A percentile compares a stretch with the other conserved stretches of the same genome.
Evolutionary conservation across 2,113 vertebrate genomes (phyloP).

Genomic region (Spea bombifrons): DNA sequence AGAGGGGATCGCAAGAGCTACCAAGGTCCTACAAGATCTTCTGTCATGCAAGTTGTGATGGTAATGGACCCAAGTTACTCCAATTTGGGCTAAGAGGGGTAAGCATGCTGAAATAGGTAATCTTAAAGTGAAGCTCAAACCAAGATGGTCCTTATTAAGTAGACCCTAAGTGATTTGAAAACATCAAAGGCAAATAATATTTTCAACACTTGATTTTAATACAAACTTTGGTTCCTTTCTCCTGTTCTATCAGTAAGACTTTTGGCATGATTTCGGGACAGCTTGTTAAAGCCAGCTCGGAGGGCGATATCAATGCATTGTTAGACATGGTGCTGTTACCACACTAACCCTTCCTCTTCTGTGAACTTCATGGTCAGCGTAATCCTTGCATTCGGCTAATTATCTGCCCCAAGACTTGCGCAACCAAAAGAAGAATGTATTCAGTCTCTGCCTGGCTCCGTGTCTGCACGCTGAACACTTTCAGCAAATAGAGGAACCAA

Average conservation of each 20-base stretch:
- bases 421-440: conserved; percentile 8
- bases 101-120: too few species aligned
- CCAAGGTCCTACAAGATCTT: too few species aligned
- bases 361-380: not conserved
- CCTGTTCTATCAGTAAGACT: not conserved
- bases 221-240: conserved; percentile 9
- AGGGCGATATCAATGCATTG: not conserved
- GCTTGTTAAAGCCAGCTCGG: not conserved
- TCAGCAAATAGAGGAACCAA: conserved; percentile 39
- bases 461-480: conserved; percentile 8
- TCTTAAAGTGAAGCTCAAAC: too few species aligned
- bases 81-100: too few species aligned
- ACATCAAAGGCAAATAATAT: too few species aligned
- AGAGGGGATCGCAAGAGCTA: too few species aligned
- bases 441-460: conserved; percentile 23
- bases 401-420: not conserved
- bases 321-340: not conserved
- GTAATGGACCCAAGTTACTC: too few species aligned
- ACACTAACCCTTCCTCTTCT: conserved; percentile 2
- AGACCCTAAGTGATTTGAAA: too few species aligned
- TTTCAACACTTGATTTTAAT: not conserved
- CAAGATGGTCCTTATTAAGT: too few species aligned
- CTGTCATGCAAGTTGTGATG: too few species aligned
- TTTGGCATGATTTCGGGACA: conserved; percentile 8
- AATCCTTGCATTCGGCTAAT: not conserved